These are phyloP conservation scores for Pteruthius melanotis DNA, from an alignment of 2,113 vertebrate species.

Conservation along the genomic window DNA sequence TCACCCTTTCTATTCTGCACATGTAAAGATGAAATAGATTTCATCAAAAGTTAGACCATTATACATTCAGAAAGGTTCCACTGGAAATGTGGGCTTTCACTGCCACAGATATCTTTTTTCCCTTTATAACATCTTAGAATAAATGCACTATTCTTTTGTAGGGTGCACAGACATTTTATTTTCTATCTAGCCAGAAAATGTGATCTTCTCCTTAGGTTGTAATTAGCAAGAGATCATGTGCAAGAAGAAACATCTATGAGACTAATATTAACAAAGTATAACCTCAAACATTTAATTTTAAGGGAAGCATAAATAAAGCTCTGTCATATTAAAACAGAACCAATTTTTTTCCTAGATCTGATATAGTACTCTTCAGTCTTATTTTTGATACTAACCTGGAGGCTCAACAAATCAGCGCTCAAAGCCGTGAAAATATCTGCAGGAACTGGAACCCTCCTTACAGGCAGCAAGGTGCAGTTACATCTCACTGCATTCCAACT, in stretches of 20 bases:
- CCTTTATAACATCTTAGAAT: neutral
- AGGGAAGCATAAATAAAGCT: neutral
- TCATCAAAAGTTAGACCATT: neutral
- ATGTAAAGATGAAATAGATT: neutral
- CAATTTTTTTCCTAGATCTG: neutral
- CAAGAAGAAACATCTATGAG: neutral
- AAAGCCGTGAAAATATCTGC: neutral
- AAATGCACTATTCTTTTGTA: neutral
- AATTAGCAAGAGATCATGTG: neutral
- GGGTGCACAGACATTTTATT: neutral
- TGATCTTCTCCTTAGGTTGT: neutral
- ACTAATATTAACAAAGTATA: neutral
- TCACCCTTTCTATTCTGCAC: neutral
- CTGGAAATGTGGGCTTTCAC: neutral
- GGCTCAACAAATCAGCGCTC: neutral
- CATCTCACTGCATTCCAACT: neutral
- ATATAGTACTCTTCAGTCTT: neutral
- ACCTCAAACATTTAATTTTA: neutral
- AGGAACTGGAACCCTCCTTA: neutral
- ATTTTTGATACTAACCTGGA: neutral
- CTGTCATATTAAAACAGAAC: neutral
- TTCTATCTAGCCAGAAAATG: neutral
- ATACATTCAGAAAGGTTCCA: neutral
- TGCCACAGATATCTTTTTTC: neutral
- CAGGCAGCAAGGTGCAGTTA: neutral